Conservation (phyloP, 2,113 vertebrate species). For the Brachirus orientalis region DNA sequence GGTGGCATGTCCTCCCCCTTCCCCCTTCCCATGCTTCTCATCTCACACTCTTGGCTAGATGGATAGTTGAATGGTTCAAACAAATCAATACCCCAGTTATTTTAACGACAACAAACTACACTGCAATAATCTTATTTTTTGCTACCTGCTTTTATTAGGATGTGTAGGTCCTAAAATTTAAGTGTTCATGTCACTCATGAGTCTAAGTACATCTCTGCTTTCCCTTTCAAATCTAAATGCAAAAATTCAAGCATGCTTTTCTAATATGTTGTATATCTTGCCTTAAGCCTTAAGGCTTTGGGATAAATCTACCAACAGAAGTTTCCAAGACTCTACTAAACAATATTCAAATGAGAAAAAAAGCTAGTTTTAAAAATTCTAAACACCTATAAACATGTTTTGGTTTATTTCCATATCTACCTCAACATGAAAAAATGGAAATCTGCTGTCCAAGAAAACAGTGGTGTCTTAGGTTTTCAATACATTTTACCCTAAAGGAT, state of each 20-base stretch:
- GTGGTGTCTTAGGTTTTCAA: not conserved
- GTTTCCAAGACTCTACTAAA: not conserved
- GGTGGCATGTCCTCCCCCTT: slow-evolving; percentile 30
- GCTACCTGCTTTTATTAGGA: not conserved
- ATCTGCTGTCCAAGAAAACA: not conserved
- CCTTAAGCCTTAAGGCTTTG: too few relatives aligned
- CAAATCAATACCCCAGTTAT: slow-evolving; percentile 50
- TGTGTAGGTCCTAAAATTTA: not conserved
- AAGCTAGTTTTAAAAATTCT: too few relatives aligned
- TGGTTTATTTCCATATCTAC: too few relatives aligned
- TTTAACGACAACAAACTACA: slow-evolving; percentile 27
- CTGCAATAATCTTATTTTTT: not conserved
- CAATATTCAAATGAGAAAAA: not conserved
- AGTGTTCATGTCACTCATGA: not conserved
- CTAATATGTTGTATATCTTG: slow-evolving; percentile 1
- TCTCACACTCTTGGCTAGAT: slow-evolving; percentile 28
- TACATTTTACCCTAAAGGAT: not conserved
- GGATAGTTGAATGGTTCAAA: slow-evolving; percentile 54
- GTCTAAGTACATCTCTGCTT: not conserved
- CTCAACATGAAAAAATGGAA: not conserved
- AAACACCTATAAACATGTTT: too few relatives aligned
- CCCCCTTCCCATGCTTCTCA: slow-evolving; percentile 22
- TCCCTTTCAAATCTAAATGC: slow-evolving; percentile 43
- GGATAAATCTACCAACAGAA: not conserved
- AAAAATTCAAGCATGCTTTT: slow-evolving; percentile 11